A percentile compares a stretch with the other conserved stretches of the same genome.
These are phyloP conservation scores for Yoshiicerus persimilis DNA, from an alignment of 1,140 invertebrate genomes.

Conservation along the genomic window DNA sequence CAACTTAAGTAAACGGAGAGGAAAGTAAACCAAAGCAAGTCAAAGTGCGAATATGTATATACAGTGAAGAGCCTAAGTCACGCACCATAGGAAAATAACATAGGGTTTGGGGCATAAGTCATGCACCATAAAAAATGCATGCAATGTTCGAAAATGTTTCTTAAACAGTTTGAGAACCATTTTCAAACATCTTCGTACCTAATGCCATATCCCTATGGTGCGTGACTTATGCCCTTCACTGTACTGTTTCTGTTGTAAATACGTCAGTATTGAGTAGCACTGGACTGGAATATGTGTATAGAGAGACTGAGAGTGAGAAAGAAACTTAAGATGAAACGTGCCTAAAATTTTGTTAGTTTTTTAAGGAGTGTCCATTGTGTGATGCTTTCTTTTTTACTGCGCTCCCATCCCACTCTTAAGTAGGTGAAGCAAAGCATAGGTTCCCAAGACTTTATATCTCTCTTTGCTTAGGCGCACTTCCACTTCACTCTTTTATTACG, in stretches of 20 bases:
- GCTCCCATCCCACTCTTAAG: neutral
- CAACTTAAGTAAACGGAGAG: neutral
- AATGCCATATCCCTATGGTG: too few species aligned
- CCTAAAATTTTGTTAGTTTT: slow-evolving; percentile 26
- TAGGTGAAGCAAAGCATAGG: neutral
- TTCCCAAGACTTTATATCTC: neutral
- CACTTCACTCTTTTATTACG: neutral
- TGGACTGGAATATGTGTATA: neutral
- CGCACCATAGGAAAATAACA: too few species aligned
- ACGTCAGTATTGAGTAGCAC: neutral
- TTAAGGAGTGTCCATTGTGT: neutral
- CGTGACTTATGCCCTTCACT: neutral
- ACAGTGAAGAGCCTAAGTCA: too few species aligned
- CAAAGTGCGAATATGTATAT: neutral
- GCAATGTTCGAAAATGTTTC: too few species aligned
- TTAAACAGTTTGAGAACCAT: too few species aligned
- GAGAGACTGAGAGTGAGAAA: neutral
- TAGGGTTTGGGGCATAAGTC: too few species aligned
- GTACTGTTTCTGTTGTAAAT: neutral
- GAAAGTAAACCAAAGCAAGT: neutral
- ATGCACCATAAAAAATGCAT: too few species aligned
- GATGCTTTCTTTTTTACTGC: neutral
- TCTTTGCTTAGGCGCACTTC: neutral
- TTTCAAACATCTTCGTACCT: too few species aligned
- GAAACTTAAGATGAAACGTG: slow-evolving; percentile 18